Base-by-base conservation (phyloP, 2,113 vertebrate species). In the Macroglossus sobrinus region DNA sequence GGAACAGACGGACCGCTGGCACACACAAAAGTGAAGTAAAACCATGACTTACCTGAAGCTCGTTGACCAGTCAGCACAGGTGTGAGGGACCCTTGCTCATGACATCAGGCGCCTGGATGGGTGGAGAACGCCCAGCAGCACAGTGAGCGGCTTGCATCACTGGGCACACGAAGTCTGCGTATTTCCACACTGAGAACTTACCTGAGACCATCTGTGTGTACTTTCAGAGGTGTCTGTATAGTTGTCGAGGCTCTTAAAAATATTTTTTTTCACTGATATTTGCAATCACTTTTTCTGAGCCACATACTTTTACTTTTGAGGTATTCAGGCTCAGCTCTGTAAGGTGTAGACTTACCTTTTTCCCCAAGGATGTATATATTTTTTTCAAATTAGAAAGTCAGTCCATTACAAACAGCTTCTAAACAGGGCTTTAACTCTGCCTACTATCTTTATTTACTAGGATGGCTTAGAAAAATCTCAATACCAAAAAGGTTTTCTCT, bases 241-340 rank as follows among this genome's bases (percentile, higher is more conserved):
- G 38, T 45, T 82, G 15, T 38, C 21, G 78, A 61, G 61, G 19
- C 1, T 38, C 12, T 61, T 59, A 79, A 35, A 59, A 59, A 26
- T 3, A 40, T 47, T 55, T 55, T 75, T 71, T 68, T 88, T 33
- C 13, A 81, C n/a, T 9, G 5, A 40, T 91, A 75, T 74, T 47
- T 93, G 21, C 38, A 63, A n/a, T n/a, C 15, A 50, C 18, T 61
- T 80, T 66, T 47, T 57, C 18, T 24, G 38, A 53, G 87, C 74
- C 47, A 30, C 2, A 85, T 97, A 69, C 35, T 97, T 98, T 90
- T 26, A 47, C 26, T 86, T 9, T 78, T 64, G 63, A 92, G 38
- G 10, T 91, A 1, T 35, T 88, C 12, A 84, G 28, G 0, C 4
- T 92, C 38, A 74, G 76, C 61, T 57, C 4, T 82, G 91, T 63